phyloP scores from a whole-genome alignment of 2,797 vertebrate genomes.

The Enteromius argenteus region DNA sequence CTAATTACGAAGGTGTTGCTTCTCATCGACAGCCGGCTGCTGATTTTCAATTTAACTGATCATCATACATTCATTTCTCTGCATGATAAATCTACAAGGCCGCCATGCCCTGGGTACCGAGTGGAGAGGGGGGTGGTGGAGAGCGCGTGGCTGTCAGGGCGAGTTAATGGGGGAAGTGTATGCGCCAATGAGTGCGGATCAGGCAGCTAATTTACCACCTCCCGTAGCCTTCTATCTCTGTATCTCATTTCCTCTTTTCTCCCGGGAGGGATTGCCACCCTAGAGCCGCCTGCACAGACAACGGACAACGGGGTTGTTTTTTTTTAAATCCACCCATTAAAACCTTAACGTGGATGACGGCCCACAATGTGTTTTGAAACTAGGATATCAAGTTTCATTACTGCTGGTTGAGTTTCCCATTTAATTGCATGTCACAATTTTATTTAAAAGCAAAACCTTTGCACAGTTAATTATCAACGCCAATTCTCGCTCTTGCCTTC shows the following conservation, averaged over 20 bases:
- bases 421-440: constrained; percentile 85
- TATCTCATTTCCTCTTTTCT: constrained; percentile 93
- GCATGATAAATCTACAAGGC: constrained; percentile 99
- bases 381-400: constrained; percentile 92
- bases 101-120: constrained; percentile 96
- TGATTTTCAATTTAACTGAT: constrained; percentile 99
- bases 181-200: constrained; percentile 98
- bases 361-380: constrained; percentile 76
- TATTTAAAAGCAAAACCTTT: constrained; percentile 97
- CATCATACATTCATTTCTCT: constrained; percentile 99
- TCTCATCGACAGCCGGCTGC: constrained; percentile 97
- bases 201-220: constrained; percentile 99
- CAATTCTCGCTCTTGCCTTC: constrained; percentile 84
- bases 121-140: constrained; percentile 74
- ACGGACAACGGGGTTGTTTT: constrained; percentile 42
- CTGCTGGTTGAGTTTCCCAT: constrained; percentile 92
- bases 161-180: constrained; percentile 95
- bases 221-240: constrained; percentile 90
- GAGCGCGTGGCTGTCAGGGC: constrained; percentile 67
- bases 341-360: neutral
- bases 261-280: constrained; percentile 83
- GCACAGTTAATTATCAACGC: constrained; percentile 93
- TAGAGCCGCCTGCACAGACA: constrained; percentile 44
- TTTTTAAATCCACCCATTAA: constrained; percentile 6
- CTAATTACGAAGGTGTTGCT: constrained; percentile 99